A percentile compares a stretch with the other conserved stretches of the same genome.
phyloP scores from a whole-genome alignment of 2,113 vertebrate genomes.

The Stigmatopora nigra region DNA sequence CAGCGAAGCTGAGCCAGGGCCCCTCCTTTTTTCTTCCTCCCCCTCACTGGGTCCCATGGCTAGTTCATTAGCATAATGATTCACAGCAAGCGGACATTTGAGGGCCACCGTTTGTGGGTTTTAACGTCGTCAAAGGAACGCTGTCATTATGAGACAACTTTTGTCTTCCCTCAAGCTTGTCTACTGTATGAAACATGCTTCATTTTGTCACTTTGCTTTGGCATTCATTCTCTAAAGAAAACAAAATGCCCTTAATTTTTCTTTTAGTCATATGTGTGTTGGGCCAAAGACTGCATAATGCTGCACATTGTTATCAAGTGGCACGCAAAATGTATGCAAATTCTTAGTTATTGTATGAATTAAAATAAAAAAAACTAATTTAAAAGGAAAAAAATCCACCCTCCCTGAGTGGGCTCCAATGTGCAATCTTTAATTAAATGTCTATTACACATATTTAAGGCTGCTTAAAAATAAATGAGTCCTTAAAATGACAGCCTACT shows the following conservation, averaged over 20 bases:
- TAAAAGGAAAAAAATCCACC: not conserved
- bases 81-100: slow-evolving; percentile 60
- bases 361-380: too few species aligned
- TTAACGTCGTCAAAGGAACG: slow-evolving; percentile 46
- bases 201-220: slow-evolving; percentile 24
- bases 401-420: slow-evolving; percentile 46
- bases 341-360: slow-evolving; percentile 15
- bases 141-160: slow-evolving; percentile 43
- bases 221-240: slow-evolving; percentile 23
- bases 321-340: slow-evolving; percentile 38
- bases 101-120: slow-evolving; percentile 63
- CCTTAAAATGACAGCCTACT: slow-evolving; percentile 56
- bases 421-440: slow-evolving; percentile 58
- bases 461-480: slow-evolving; percentile 60
- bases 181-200: slow-evolving; percentile 9
- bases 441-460: slow-evolving; percentile 49
- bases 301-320: slow-evolving; percentile 22
- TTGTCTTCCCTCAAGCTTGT: slow-evolving; percentile 31
- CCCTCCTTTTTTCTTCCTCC: slow-evolving; percentile 50
- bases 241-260: slow-evolving; percentile 28
- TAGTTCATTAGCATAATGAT: slow-evolving; percentile 70
- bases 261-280: slow-evolving; percentile 26
- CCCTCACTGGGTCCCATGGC: slow-evolving; percentile 63
- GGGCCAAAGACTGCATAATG: slow-evolving; percentile 25
- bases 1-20: slow-evolving; percentile 42